A percentile compares a stretch with the other conserved stretches of the same genome.
Evolutionary conservation across 2,113 vertebrate genomes (phyloP).

Genomic region (Archocentrus centrarchus): DNA sequence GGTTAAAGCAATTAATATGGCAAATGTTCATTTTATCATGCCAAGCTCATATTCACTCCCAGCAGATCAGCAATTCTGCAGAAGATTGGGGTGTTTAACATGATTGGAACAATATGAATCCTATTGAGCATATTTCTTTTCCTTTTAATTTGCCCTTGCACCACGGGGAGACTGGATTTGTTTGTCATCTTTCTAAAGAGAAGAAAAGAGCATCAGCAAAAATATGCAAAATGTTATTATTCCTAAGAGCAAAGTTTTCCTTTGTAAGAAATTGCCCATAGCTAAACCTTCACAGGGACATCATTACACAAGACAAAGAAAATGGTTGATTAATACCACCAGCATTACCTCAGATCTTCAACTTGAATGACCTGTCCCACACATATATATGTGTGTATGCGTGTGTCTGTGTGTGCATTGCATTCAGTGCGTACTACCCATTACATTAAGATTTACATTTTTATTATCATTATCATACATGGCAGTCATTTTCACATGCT

Average conservation of each 20-base stretch:
- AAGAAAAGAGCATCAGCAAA: slow-evolving; percentile 35
- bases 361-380: background rate
- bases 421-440: background rate
- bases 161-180: slow-evolving; percentile 20
- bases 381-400: background rate
- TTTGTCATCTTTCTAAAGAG: slow-evolving; percentile 44
- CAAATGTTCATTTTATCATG: background rate
- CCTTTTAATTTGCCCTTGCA: slow-evolving; percentile 25
- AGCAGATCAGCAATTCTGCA: slow-evolving; percentile 21
- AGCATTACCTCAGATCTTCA: background rate
- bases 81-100: slow-evolving; percentile 34
- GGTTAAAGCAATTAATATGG: slow-evolving; percentile 16
- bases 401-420: background rate
- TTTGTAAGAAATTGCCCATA: slow-evolving; percentile 25
- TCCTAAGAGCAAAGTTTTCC: background rate
- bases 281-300: slow-evolving; percentile 22
- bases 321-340: slow-evolving; percentile 31
- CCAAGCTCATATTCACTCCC: slow-evolving; percentile 14
- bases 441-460: background rate
- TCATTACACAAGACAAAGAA: slow-evolving; percentile 17
- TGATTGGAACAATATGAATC: slow-evolving; percentile 40
- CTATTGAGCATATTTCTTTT: background rate
- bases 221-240: slow-evolving; percentile 32
- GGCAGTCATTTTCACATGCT: background rate
- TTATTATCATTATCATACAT: background rate